These are phyloP conservation scores for Chrysolina haemoptera DNA, from an alignment of 2,888 invertebrate genomes.

Conservation along the genomic window DNA sequence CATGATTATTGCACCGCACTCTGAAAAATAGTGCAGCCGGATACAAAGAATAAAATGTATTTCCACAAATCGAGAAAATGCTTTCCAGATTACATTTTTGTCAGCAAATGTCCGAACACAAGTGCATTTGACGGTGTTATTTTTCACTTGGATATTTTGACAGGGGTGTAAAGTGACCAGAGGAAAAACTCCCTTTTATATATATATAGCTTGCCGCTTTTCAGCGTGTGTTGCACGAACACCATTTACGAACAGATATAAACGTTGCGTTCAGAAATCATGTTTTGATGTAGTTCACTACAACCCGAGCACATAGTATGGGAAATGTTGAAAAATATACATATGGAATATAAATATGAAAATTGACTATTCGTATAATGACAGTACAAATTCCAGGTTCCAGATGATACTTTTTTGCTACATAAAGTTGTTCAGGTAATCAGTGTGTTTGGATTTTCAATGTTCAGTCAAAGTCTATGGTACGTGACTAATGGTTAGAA, in stretches of 20 bases:
- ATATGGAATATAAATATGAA: neutral
- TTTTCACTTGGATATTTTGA: constrained; percentile 69
- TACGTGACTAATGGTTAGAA: too few relatives aligned
- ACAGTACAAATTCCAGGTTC: too few relatives aligned
- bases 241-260: constrained; percentile 33
- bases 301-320: neutral
- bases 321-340: neutral
- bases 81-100: constrained; percentile 50
- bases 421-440: too few relatives aligned
- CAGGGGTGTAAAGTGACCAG: constrained; percentile 67
- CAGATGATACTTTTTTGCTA: too few relatives aligned
- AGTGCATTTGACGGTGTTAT: constrained; percentile 68
- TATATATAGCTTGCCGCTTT: constrained; percentile 47
- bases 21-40: constrained; percentile 7
- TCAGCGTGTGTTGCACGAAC: constrained; percentile 40
- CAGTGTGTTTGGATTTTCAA: too few relatives aligned
- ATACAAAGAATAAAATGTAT: constrained; percentile 36
- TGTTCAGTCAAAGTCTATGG: too few relatives aligned
- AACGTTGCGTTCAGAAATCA: constrained; percentile 2
- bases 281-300: neutral
- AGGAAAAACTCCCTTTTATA: constrained; percentile 56
- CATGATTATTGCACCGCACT: neutral
- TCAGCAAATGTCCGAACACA: constrained; percentile 56
- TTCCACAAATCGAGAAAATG: constrained; percentile 36
- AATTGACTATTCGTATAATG: neutral